Evolutionary conservation across 2,797 vertebrate species (phyloP).

Genomic region (Cetoscarus ocellatus): DNA sequence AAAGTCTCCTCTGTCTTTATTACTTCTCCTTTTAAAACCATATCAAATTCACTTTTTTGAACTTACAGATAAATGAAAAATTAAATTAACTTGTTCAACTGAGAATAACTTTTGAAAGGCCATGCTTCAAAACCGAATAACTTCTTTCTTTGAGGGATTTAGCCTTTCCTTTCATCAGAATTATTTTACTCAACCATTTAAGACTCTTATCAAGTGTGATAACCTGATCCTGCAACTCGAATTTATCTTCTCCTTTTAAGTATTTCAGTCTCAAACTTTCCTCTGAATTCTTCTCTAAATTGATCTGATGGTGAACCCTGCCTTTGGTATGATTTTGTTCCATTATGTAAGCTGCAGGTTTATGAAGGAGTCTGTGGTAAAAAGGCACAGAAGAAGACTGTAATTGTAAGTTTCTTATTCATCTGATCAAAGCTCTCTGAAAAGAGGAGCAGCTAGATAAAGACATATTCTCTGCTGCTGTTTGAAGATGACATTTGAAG

Average conservation of each 20-base stretch:
- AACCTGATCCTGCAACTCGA: not conserved
- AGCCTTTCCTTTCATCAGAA: conserved; percentile 13
- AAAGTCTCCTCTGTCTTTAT: not conserved
- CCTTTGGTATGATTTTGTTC: conserved; percentile 15
- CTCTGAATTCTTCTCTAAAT: conserved; percentile 1
- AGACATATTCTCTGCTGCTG: conserved; percentile 10
- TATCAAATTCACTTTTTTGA: conserved; percentile 5
- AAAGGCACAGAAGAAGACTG: conserved; percentile 15
- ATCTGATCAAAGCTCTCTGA: conserved; percentile 39
- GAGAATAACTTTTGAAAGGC: not conserved
- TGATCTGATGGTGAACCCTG: not conserved
- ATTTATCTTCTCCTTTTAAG: not conserved
- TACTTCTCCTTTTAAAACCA: not conserved
- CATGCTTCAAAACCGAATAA: no score
- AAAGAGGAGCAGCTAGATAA: conserved; percentile 22
- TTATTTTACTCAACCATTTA: not conserved
- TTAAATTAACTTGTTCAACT: conserved; percentile 2
- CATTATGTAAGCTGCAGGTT: conserved; percentile 10
- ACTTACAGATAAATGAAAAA: conserved; percentile 5
- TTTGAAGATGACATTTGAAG: conserved; percentile 24
- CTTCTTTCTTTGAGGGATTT: not conserved
- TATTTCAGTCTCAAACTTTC: conserved; percentile 1
- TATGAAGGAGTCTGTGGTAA: not conserved
- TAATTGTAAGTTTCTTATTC: conserved; percentile 18
- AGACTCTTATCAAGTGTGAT: not conserved